Percentiles rank a stretch among this genome's conserved stretches.
These are phyloP conservation scores for Terebella lapidaria DNA, from an alignment of 2,888 invertebrate genomes.

Conservation along the genomic window DNA sequence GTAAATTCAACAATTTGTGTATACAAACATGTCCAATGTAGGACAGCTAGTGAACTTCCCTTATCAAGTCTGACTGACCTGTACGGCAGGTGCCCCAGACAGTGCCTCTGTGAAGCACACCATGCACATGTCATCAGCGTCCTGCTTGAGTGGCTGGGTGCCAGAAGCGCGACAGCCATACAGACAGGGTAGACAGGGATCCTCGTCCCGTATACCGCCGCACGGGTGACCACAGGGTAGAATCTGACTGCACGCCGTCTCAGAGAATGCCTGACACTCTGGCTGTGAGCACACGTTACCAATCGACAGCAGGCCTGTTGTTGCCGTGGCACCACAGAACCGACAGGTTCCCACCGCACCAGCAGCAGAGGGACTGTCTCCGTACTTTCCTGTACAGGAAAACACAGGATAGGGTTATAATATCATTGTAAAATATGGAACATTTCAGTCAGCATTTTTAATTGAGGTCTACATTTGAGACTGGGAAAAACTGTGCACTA, in stretches of 20 bases:
- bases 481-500: too few relatives aligned
- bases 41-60: too few relatives aligned
- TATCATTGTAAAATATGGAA: too few relatives aligned
- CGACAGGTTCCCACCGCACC: slow-evolving; percentile 60
- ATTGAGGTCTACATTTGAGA: too few relatives aligned
- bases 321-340: slow-evolving; percentile 79
- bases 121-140: slow-evolving; percentile 99
- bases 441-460: too few relatives aligned
- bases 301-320: slow-evolving; percentile 80
- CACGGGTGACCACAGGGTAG: slow-evolving; percentile 87
- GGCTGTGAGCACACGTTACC: slow-evolving; percentile 88
- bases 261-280: slow-evolving; percentile 73
- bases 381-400: slow-evolving; percentile 4
- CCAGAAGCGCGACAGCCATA: slow-evolving; percentile 65
- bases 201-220: slow-evolving; percentile 84
- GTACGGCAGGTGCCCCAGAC: slow-evolving; percentile 89
- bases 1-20: too few relatives aligned
- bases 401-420: too few relatives aligned
- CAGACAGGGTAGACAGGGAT: slow-evolving; percentile 80
- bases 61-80: slow-evolving; percentile 49
- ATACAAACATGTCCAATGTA: too few relatives aligned
- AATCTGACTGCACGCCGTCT: slow-evolving; percentile 76
- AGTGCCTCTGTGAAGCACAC: slow-evolving; percentile 97
- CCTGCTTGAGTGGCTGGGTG: slow-evolving; percentile 69
- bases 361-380: background rate